phyloP scores from a whole-genome alignment of 2,888 invertebrate genomes.

The Nomada ruficornis region DNA sequence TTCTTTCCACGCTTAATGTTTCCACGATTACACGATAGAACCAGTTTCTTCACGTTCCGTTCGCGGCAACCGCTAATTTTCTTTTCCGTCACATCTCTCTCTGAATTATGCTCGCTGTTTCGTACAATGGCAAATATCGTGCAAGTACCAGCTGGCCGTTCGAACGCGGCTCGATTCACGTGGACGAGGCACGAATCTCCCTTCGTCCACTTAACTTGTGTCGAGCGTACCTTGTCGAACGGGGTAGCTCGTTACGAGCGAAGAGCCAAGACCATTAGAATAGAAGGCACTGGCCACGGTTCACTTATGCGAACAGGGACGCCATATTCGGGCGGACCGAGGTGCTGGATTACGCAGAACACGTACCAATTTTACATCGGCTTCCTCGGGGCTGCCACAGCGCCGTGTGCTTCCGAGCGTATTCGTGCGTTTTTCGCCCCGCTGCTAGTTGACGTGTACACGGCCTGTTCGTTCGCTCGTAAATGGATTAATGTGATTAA shows the following conservation, averaged over 20 bases:
- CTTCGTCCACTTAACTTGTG: conserved; percentile 52
- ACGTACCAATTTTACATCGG: conserved; percentile 66
- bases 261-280: conserved; percentile 52
- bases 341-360: conserved; percentile 68
- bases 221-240: conserved; percentile 31
- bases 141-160: conserved; percentile 15
- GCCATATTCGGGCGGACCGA: conserved; percentile 65
- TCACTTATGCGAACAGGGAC: conserved; percentile 37
- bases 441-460: conserved; percentile 35
- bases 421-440: conserved; percentile 50
- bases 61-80: conserved; percentile 50
- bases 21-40: conserved; percentile 55
- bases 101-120: conserved; percentile 13
- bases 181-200: conserved; percentile 21
- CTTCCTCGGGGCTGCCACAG: conserved; percentile 26
- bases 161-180: conserved; percentile 5
- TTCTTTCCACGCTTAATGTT: conserved; percentile 58
- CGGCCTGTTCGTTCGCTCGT: conserved; percentile 42
- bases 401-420: conserved; percentile 23
- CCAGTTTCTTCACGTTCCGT: conserved; percentile 33
- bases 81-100: conserved; percentile 49
- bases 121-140: conserved; percentile 4
- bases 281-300: conserved; percentile 51
- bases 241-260: conserved; percentile 47
- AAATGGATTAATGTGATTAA: conserved; percentile 64